Conservation (phyloP, 2,888 invertebrate genomes). For the Notodonta ziczac region DNA sequence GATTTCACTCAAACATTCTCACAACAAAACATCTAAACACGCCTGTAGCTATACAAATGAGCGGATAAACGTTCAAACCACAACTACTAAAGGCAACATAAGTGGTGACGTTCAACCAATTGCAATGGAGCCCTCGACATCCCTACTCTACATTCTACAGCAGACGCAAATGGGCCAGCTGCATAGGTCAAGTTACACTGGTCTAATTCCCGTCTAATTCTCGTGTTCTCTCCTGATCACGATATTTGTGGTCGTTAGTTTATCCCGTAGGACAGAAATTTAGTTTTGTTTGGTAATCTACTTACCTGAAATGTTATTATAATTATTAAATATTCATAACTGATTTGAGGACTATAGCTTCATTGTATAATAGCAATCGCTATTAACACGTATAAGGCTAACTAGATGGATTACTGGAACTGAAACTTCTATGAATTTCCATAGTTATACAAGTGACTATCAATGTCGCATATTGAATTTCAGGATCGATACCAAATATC, state of each 20-base stretch:
- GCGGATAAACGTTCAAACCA: conserved; percentile 44
- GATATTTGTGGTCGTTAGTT: conserved; percentile 51
- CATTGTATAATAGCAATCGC: too few species aligned
- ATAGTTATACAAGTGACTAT: too few species aligned
- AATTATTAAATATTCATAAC: too few species aligned
- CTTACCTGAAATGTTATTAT: too few species aligned
- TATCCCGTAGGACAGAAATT: conserved; percentile 39
- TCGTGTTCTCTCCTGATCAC: conserved; percentile 52
- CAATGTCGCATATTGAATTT: neutral
- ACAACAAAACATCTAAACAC: conserved; percentile 18
- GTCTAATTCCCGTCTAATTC: conserved; percentile 34
- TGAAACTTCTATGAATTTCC: too few species aligned
- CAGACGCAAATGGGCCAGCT: conserved; percentile 38
- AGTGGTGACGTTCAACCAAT: conserved; percentile 28
- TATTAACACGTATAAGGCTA: too few species aligned
- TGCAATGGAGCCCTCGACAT: conserved; percentile 21
- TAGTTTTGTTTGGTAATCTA: too few species aligned
- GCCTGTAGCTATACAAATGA: conserved; percentile 35
- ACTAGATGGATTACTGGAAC: too few species aligned
- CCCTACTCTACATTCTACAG: conserved; percentile 9
- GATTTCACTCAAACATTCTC: too few species aligned
- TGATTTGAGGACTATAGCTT: too few species aligned
- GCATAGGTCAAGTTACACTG: conserved; percentile 35
- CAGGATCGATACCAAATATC: too few species aligned
- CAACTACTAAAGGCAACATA: conserved; percentile 48